These are phyloP conservation scores for Andrena hattorfiana DNA, from an alignment of 2,888 invertebrate species.

Conservation along the genomic window DNA sequence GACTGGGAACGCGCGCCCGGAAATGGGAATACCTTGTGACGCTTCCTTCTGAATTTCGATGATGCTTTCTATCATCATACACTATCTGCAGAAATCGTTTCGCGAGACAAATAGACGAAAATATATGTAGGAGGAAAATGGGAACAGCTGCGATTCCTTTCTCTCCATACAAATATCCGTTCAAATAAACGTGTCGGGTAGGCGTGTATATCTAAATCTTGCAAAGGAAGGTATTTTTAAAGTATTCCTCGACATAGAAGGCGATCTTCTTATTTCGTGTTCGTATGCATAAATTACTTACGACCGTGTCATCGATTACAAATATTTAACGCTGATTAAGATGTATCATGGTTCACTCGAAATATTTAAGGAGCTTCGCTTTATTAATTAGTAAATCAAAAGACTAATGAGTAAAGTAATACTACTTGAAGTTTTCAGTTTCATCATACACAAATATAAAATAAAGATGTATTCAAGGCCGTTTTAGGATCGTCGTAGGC, in stretches of 20 bases:
- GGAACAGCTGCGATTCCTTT: conserved; percentile 48
- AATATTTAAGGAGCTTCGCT: background rate
- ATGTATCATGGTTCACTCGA: background rate
- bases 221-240: background rate
- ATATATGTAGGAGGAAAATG: conserved; percentile 64
- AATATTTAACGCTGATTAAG: background rate
- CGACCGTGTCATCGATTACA: background rate
- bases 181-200: conserved; percentile 15
- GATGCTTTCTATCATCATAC: conserved; percentile 71
- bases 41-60: conserved; percentile 79
- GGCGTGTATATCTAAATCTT: background rate
- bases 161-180: conserved; percentile 35
- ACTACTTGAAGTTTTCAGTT: too few species aligned
- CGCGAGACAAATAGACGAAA: conserved; percentile 69
- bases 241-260: background rate
- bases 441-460: too few species aligned
- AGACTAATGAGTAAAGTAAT: too few species aligned
- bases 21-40: conserved; percentile 79
- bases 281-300: background rate
- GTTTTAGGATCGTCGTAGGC: too few species aligned
- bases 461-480: too few species aligned
- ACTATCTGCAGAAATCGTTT: conserved; percentile 67
- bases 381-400: too few species aligned
- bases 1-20: conserved; percentile 73
- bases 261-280: background rate